Conservation (phyloP, 2,888 invertebrate genomes). For the Panorpa germanica region DNA sequence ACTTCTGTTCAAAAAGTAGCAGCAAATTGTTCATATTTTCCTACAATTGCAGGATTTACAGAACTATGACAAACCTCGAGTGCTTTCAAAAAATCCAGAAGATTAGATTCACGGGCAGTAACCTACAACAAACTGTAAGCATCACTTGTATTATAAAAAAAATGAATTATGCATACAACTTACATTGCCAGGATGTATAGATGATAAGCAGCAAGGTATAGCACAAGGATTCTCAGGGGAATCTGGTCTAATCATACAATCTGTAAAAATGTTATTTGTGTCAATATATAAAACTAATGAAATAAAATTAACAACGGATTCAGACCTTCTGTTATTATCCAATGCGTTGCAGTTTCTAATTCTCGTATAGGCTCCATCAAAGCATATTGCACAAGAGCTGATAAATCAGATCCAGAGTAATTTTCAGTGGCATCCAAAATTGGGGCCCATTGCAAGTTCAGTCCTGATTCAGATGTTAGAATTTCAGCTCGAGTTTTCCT, state of each 20-base stretch:
- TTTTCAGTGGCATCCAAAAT: constrained; percentile 27
- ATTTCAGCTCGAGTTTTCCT: neutral
- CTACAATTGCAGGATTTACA: too few species aligned
- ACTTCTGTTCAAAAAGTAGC: too few species aligned
- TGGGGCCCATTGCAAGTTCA: constrained; percentile 21
- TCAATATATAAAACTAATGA: neutral
- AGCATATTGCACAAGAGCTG: constrained; percentile 24
- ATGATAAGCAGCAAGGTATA: constrained; percentile 9
- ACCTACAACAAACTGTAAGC: too few species aligned
- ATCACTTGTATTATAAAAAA: too few species aligned
- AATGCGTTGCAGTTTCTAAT: constrained; percentile 22
- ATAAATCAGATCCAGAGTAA: constrained; percentile 33
- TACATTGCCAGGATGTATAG: constrained; percentile 10
- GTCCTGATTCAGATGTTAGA: constrained; percentile 11
- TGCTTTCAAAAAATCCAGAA: too few species aligned
- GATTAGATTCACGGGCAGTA: too few species aligned
- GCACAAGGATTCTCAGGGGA: constrained; percentile 3
- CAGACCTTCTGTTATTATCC: constrained; percentile 18
- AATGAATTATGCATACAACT: too few species aligned
- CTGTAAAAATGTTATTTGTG: constrained; percentile 7
- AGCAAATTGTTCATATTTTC: too few species aligned
- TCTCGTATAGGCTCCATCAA: constrained; percentile 27
- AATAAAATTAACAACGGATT: constrained; percentile 10
- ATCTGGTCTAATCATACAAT: constrained; percentile 9
- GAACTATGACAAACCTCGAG: too few species aligned